Base-by-base conservation (phyloP, 2,888 invertebrate genomes). In the Clanis bilineata region DNA sequence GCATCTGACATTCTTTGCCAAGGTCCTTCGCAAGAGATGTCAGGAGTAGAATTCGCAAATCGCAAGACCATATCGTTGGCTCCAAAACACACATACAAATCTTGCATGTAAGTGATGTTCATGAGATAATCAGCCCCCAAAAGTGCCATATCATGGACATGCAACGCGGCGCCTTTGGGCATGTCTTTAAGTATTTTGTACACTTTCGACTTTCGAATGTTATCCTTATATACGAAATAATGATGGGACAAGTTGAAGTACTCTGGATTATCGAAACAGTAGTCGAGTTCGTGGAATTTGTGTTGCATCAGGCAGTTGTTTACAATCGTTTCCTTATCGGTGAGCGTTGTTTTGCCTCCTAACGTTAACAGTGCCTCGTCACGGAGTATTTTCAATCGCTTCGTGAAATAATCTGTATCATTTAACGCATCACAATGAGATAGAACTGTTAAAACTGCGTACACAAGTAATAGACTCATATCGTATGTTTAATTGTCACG, bases 151-250 rank as follows among this genome's bases (percentile, higher is more conserved):
- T 95, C 94, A 73, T 96, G 96, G 0, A 94, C 90, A 76, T 96
- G 96, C 12, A 96, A 80, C 0, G 94, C 94, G 0, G 93, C 95
- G 3, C 96, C 97, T 85, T 97, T 97, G 0, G 97, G 97, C 92
- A 97, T 93, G 38, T 82, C 83, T 63, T 93, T 88, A 10, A 97
- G 93, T 6, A 96, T 90, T 66, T 93, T 82, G 73, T 94, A 96
- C 0, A 96, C 94, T 63, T 93, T 88, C 0, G 96, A 95, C 0
- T 88, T 68, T 5, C 93, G 86, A 45, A 96, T 95, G 15, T 86
- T 78, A 1, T 91, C 73, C 71, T 93, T 93, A 1, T 94, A 94
- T 1, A 87, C 77, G 73, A 96, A 94, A 70, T 95, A 95, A 75
- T 95, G 95, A 23, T 90, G 89, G 0, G 95, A 93, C 1, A 96